Evolutionary conservation across 2,113 vertebrate genomes (phyloP).

Genomic region (Romanogobio albipinnatus): DNA sequence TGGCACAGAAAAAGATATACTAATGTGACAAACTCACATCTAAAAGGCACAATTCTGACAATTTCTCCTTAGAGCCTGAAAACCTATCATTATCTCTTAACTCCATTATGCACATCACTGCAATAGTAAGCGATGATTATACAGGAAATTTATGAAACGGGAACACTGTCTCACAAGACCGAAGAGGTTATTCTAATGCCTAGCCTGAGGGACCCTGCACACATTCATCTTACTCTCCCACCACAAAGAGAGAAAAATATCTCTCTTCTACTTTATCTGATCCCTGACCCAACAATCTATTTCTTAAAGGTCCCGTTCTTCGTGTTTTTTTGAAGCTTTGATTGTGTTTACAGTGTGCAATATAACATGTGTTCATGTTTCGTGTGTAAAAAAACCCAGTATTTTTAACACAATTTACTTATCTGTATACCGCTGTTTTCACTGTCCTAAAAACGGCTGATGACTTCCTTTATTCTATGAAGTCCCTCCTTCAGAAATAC

Average conservation of each 20-base stretch:
- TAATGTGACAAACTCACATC: background rate
- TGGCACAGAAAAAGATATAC: background rate
- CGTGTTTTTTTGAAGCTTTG: too few species aligned
- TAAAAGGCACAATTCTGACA: background rate
- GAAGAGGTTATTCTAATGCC: slow-evolving; percentile 26
- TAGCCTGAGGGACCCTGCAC: background rate
- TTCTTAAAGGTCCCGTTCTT: too few species aligned
- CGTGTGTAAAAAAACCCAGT: too few species aligned
- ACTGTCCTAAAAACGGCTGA: too few species aligned
- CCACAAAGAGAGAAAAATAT: slow-evolving; percentile 14
- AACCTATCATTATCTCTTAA: slow-evolving; percentile 28
- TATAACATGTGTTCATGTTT: too few species aligned
- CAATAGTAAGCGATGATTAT: slow-evolving; percentile 33
- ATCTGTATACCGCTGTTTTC: too few species aligned
- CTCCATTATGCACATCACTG: slow-evolving; percentile 16
- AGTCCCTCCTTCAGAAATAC: too few species aligned
- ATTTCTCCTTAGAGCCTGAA: background rate
- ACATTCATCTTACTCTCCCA: slow-evolving; percentile 42
- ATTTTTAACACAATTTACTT: too few species aligned
- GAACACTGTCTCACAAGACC: slow-evolving; percentile 32
- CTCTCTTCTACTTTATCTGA: background rate
- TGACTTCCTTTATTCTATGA: too few species aligned
- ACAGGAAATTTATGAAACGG: slow-evolving; percentile 4
- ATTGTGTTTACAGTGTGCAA: too few species aligned
- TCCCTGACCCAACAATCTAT: slow-evolving; percentile 8